These are phyloP conservation scores for Hemiprocne comata DNA, from an alignment of 2,113 vertebrate genomes.

Conservation along the genomic window DNA sequence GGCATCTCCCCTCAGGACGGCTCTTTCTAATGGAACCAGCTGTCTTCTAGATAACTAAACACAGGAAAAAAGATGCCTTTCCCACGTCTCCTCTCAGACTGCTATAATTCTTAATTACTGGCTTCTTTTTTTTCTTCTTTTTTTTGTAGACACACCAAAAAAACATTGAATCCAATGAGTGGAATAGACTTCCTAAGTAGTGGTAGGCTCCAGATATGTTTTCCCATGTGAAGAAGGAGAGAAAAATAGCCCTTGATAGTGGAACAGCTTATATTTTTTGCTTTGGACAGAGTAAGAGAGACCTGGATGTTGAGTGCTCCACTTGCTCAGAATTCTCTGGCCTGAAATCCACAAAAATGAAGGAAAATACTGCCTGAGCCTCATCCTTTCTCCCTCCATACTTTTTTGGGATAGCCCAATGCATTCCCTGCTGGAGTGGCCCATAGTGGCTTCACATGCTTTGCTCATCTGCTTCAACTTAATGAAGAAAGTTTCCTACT, in stretches of 20 bases:
- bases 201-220: background rate
- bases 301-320: background rate
- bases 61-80: background rate
- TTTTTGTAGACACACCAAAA: background rate
- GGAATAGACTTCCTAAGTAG: background rate
- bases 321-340: background rate
- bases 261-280: background rate
- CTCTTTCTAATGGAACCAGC: background rate
- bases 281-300: background rate
- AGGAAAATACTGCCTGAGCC: background rate
- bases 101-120: background rate
- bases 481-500: background rate
- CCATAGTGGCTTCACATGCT: background rate
- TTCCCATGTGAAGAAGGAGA: background rate
- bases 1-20: fast-evolving
- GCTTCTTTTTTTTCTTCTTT: background rate
- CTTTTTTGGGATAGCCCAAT: background rate
- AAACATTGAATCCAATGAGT: background rate
- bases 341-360: background rate
- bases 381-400: background rate
- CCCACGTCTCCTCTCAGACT: background rate
- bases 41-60: background rate
- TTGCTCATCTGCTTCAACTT: background rate
- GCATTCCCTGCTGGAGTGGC: background rate
- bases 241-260: background rate